phyloP scores from a whole-genome alignment of 2,888 invertebrate species.

The Oscheius sp. region DNA sequence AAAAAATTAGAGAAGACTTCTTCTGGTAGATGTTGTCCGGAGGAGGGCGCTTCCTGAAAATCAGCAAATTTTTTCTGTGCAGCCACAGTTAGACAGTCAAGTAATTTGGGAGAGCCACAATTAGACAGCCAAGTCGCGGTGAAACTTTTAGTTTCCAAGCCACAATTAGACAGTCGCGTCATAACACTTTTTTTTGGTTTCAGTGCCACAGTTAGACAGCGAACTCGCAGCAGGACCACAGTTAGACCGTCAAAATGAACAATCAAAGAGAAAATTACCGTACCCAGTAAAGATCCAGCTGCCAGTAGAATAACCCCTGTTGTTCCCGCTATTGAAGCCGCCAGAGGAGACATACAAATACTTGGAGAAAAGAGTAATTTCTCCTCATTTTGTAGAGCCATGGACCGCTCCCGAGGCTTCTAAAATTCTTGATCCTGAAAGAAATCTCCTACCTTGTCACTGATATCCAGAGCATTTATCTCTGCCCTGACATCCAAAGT shows the following conservation, averaged over 20 bases:
- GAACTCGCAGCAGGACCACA: background rate
- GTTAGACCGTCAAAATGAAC: background rate
- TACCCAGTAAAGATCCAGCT: slow-evolving; percentile 31
- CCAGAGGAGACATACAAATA: slow-evolving; percentile 29
- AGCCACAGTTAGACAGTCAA: no score
- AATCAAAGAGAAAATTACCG: background rate
- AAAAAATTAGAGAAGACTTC: no score
- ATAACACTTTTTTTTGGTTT: no score
- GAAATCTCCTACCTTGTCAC: slow-evolving; percentile 34
- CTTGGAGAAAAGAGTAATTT: background rate
- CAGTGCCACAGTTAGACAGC: no score
- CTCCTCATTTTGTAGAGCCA: background rate
- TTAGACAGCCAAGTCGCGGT: no score
- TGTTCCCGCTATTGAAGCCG: slow-evolving; percentile 19
- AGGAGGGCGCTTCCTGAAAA: background rate
- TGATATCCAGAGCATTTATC: slow-evolving; percentile 58
- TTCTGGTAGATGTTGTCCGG: background rate
- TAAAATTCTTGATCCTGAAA: no score
- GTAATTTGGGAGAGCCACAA: no score
- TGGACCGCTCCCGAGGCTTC: no score
- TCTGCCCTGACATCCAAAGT: slow-evolving; percentile 65
- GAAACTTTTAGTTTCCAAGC: no score
- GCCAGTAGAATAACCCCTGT: slow-evolving; percentile 18
- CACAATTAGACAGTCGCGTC: no score
- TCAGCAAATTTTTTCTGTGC: background rate